Conservation (phyloP, 1,140 invertebrate genomes). For the Diorhabda carinulata region DNA sequence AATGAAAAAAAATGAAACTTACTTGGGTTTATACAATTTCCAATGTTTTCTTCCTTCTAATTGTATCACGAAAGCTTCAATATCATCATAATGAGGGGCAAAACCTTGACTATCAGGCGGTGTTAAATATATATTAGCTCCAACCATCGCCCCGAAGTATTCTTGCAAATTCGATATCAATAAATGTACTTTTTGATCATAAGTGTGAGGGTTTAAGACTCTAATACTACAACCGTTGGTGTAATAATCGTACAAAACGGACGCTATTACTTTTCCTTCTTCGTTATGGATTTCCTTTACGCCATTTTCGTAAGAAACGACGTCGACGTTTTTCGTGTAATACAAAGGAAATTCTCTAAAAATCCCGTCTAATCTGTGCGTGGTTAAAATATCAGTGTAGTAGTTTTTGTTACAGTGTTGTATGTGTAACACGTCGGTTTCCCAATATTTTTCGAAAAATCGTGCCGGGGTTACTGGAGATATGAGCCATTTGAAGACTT, state of each 20-base stretch:
- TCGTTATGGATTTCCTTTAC: constrained; percentile 82
- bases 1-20: constrained; percentile 22
- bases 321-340: constrained; percentile 85
- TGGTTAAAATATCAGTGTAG: constrained; percentile 72
- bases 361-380: constrained; percentile 71
- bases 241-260: constrained; percentile 89
- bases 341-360: constrained; percentile 69
- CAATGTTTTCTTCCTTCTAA: constrained; percentile 94
- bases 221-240: constrained; percentile 86
- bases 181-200: constrained; percentile 60
- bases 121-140: constrained; percentile 94
- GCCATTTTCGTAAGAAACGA: constrained; percentile 80
- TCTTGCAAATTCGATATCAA: constrained; percentile 83
- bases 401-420: constrained; percentile 62
- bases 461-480: constrained; percentile 58
- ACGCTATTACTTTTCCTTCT: constrained; percentile 63
- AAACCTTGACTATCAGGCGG: constrained; percentile 94
- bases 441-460: constrained; percentile 74
- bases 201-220: constrained; percentile 91
- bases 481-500: constrained; percentile 66
- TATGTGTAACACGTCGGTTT: constrained; percentile 74
- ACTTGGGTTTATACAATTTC: constrained; percentile 80
- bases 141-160: constrained; percentile 88
- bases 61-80: constrained; percentile 96
- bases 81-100: constrained; percentile 98